Evolutionary conservation across 2,797 vertebrate species (phyloP), one percentile per base, ranked within the genome.

Genomic region (Meriones psammophilus): DNA sequence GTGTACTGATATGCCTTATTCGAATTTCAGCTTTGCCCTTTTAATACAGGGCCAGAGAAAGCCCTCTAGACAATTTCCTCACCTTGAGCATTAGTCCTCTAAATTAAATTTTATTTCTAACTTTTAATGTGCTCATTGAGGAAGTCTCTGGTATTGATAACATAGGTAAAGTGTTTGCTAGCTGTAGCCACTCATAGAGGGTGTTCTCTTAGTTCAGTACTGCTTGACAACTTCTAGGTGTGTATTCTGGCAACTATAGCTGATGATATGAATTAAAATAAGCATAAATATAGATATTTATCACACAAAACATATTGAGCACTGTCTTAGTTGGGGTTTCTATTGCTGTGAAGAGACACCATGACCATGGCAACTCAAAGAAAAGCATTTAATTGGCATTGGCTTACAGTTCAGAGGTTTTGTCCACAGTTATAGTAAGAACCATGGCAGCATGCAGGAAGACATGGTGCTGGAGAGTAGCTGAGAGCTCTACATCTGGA

Each of bases 91-190:
- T 15, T 71, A 86, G 88, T 36, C 58, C 73, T 46, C 87, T 18
- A 24, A 80, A 69, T 30, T 8, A 74, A 84, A 46, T 6, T 50
- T 58, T 10, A 80, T 62, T 88, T 95, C 76, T 89, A 93, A 92
- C 9, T 24, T 80, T 28, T 73, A 54, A 18, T 8, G 28, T 62
- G 64, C 46, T 91, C 69, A 64, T 30, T 87, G 78, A 91, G 30
- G 81, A 91, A 91, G 39, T 6, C 20, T 76, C 14, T 64, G 28
- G 7, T n/a, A 83, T 33, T 62, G 28, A 83, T 58, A 93, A 30
- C 30, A 22, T 6, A 60, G 7, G 1, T 83, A 91, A 97, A 54
- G 77, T 68, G n/a, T 14, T 89, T 8, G 17, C 5, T 86, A n/a
- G 36, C 13, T 56, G 56, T 17, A 78, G 64, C 39, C 14, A 33